These are phyloP conservation scores for Latrodectus geometricus DNA, from an alignment of 1,140 invertebrate genomes.

Conservation along the genomic window DNA sequence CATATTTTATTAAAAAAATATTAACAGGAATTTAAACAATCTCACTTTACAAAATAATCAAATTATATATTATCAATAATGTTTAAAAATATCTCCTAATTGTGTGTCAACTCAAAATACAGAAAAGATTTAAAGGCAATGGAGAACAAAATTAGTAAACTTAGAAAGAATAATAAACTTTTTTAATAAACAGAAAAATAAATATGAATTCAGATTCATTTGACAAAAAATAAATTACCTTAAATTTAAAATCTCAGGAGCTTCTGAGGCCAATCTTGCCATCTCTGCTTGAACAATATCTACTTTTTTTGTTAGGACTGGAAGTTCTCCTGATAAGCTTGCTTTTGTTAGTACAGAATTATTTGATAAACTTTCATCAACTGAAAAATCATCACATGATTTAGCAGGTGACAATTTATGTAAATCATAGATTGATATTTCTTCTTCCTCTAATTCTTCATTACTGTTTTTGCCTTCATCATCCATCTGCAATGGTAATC, in stretches of 20 bases:
- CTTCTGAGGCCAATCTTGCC: slow-evolving; percentile 19
- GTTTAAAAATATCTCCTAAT: too few species aligned
- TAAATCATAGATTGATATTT: slow-evolving; percentile 57
- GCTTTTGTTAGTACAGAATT: background rate
- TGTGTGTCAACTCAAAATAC: too few species aligned
- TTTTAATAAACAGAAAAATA: background rate
- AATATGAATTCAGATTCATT: background rate
- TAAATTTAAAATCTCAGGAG: slow-evolving; percentile 19
- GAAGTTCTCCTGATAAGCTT: background rate
- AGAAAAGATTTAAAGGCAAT: too few species aligned
- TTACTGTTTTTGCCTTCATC: slow-evolving; percentile 39
- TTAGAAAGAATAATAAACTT: background rate
- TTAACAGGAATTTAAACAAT: too few species aligned
- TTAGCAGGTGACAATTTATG: background rate
- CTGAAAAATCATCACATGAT: background rate
- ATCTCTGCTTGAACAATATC: slow-evolving; percentile 41
- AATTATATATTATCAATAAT: too few species aligned
- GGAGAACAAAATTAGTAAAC: background rate
- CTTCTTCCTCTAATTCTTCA: slow-evolving; percentile 42
- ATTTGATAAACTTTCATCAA: background rate
- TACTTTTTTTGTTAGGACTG: background rate
- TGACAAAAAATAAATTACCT: background rate
- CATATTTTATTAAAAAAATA: too few species aligned
- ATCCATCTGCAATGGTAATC: slow-evolving; percentile 19
- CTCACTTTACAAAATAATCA: too few species aligned